Conservation (phyloP, 2,113 vertebrate genomes). For the Psephotus haematonotus region DNA sequence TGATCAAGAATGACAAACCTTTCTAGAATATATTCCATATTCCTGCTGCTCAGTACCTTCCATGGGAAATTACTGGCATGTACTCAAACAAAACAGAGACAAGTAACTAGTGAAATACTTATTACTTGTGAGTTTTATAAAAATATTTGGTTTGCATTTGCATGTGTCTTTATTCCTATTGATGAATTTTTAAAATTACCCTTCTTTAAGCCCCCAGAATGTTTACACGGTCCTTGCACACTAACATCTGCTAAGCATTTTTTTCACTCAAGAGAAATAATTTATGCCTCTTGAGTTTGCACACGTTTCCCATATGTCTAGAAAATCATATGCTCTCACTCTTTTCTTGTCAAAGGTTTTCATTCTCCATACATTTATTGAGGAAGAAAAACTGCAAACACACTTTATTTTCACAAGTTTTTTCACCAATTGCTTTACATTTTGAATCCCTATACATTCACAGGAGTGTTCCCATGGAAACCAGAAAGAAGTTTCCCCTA, state of each 20-base stretch:
- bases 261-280: slow-evolving; percentile 57
- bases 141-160: slow-evolving; percentile 4
- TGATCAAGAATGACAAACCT: slow-evolving; percentile 35
- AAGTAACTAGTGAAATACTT: background rate
- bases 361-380: slow-evolving; percentile 57
- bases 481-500: slow-evolving; percentile 61
- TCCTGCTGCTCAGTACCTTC: background rate
- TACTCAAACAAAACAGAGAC: background rate
- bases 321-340: slow-evolving; percentile 70
- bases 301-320: slow-evolving; percentile 60
- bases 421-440: slow-evolving; percentile 66
- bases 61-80: background rate
- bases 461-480: slow-evolving; percentile 74
- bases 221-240: slow-evolving; percentile 59
- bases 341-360: slow-evolving; percentile 64
- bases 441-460: slow-evolving; percentile 66
- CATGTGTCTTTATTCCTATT: background rate
- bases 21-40: background rate
- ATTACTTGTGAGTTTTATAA: background rate
- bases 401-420: slow-evolving; percentile 65
- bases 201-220: slow-evolving; percentile 38
- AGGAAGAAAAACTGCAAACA: slow-evolving; percentile 71
- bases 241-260: slow-evolving; percentile 62
- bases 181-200: slow-evolving; percentile 60
- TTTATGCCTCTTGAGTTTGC: slow-evolving; percentile 62